Evolutionary conservation across 2,797 vertebrate genomes (phyloP), one percentile per base, ranked within the genome.

Genomic region (Sebastes taczanowskii): DNA sequence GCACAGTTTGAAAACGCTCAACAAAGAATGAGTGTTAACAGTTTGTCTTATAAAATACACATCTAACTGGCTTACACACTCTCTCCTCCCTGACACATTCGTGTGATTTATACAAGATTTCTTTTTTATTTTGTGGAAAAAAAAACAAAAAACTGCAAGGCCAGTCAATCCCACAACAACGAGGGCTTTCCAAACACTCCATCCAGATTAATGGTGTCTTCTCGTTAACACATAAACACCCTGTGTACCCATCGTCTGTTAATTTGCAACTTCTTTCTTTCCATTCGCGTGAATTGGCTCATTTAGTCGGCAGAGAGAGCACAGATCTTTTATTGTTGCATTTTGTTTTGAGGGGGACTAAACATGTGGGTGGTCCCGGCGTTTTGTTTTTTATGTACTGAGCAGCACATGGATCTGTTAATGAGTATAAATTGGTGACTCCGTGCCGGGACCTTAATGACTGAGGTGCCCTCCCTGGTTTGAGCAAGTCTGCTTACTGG

Each of bases 361-460:
- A 88, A 85, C 55, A 85, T 75, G 67, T 93, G 94, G 91, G 94
- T 94, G 93, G 93, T 92, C 93, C 74, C 4, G 2, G 30, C 3
- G n/a, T 25, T 34, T 52, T 65, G 49, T 42, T 34, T 65, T 84
- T 11, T 64, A 84, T 82, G 80, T 71, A 79, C 67, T 75, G 75
- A 74, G 59, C 74, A 87, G 77, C 89, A 84, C 87, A 89, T 81
- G 75, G 71, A 90, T 89, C 83, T 71, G 82, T 80, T 86, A 91
- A 93, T 91, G 86, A 89, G 84, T 82, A 89, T 88, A 87, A 88
- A 91, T 91, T 87, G 77, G 85, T 85, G 83, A 93, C 86, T 86
- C 71, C 59, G 71, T 83, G 78, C 83, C 35, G 65, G 42, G 86
- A 83, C 81, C 89, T 73, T 88, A 85, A 93, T 87, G 89, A 87